phyloP scores from a whole-genome alignment of 1,140 invertebrate genomes.

The Brachionus rotundiformis region DNA sequence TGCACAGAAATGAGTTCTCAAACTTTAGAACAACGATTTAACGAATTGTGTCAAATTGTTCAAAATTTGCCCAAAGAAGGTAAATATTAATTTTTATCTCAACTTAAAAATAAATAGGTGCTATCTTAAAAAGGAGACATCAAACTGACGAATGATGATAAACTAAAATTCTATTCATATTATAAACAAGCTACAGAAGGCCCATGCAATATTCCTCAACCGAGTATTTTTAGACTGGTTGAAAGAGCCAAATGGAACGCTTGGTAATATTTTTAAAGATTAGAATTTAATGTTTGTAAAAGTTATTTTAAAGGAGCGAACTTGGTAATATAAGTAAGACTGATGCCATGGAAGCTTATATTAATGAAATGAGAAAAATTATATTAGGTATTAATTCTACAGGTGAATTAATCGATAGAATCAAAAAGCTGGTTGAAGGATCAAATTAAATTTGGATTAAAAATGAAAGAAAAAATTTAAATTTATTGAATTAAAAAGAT shows the following conservation, averaged over 20 bases:
- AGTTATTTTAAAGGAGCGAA: background rate
- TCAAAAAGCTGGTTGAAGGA: background rate
- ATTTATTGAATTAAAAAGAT: background rate
- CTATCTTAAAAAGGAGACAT: conserved; percentile 10
- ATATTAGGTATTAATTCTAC: background rate
- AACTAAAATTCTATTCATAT: conserved; percentile 88
- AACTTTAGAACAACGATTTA: conserved; percentile 73
- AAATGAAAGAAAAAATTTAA: too few relatives aligned
- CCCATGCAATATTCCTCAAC: conserved; percentile 74
- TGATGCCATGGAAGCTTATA: conserved; percentile 39
- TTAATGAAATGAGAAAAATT: conserved; percentile 47
- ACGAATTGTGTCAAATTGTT: conserved; percentile 83
- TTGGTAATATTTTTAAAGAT: conserved; percentile 16
- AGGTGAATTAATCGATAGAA: background rate
- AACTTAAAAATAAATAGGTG: conserved; percentile 58
- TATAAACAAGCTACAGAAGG: conserved; percentile 93
- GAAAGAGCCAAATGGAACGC: conserved; percentile 78
- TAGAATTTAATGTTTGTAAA: background rate
- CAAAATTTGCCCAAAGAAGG: conserved; percentile 82
- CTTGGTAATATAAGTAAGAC: conserved; percentile 39
- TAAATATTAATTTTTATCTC: conserved; percentile 61
- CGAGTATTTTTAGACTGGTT: conserved; percentile 86
- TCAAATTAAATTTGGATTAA: background rate
- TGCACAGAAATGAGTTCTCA: background rate
- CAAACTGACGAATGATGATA: conserved; percentile 87